Percentiles rank a stretch among this genome's conserved stretches.
Conservation (phyloP, 2,113 vertebrate species). For the Mustela lutreola region DNA sequence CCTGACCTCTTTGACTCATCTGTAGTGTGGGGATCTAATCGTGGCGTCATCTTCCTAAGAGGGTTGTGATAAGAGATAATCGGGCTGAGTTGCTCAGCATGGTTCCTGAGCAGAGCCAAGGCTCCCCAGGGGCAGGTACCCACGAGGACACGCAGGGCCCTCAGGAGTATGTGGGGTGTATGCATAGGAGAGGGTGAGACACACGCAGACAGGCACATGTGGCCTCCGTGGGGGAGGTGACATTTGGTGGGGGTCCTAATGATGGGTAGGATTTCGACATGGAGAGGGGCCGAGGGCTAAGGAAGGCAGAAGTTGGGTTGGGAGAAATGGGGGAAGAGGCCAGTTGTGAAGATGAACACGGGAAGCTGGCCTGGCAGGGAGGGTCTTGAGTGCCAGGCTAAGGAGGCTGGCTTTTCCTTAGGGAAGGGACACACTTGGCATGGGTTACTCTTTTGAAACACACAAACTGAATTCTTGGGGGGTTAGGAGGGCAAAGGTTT, state of each 20-base stretch:
- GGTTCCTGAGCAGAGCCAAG: neutral
- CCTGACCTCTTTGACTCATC: neutral
- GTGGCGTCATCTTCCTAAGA: fast-evolving
- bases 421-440: neutral
- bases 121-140: neutral
- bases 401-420: neutral
- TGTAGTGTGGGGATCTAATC: neutral
- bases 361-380: neutral
- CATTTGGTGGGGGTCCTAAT: neutral
- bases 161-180: neutral
- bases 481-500: neutral
- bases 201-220: fast-evolving
- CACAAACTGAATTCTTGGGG: neutral
- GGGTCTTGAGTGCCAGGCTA: neutral
- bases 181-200: neutral
- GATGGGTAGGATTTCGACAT: neutral
- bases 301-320: neutral
- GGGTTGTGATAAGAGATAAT: neutral
- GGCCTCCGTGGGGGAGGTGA: neutral
- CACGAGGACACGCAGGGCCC: fast-evolving
- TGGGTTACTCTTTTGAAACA: neutral
- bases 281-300: neutral
- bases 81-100: neutral
- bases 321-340: neutral
- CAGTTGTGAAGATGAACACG: neutral